Evolutionary conservation across 2,888 invertebrate genomes (phyloP), one percentile per base, ranked within the genome.

Genomic region (Vesta saturnalis): DNA sequence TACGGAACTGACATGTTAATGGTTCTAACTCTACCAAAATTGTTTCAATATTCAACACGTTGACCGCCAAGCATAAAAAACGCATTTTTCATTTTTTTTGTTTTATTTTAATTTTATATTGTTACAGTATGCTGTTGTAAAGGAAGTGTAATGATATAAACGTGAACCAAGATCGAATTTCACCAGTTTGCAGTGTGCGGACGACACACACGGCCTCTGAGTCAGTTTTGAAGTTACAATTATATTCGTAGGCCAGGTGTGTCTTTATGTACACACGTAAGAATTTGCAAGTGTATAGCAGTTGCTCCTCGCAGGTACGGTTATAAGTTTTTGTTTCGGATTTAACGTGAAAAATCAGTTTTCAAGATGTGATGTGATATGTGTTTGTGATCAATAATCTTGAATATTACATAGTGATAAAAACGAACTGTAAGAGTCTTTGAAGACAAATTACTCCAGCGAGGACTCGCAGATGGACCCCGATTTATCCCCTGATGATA

Each of bases 271-370:
- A 43, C 43, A 43, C 43, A 43, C n/a, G 43, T 43, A 43, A 43
- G 43, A 10, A 43, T 43, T 43, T 43, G 43, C 43, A 43, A 23
- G 23, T 23, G 23, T 23, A 23, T 8, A 5, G 23, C 23, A 23
- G 23, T 23, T 23, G 23, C 23, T 43, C 14, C 43, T 6, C 10
- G 43, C 5, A 43, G 43, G 23, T n/a, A 30, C 30, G 30, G 4
- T n/a, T n/a, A n/a, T 43, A 43, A n/a, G 43, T 43, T 43, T 43
- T 43, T 43, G 43, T 43, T 43, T 43, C 43, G 43, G n/a, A n/a
- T 43, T 43, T n/a, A n/a, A n/a, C n/a, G n/a, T n/a, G 10, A 30
- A 30, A 6, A 10, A 30, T 10, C 4, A 30, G 10, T 30, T 30
- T 30, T 30, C 30, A 30, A 30, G 30, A 30, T 30, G 30, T 30